phyloP scores from a whole-genome alignment of 2,797 vertebrate species.

The Pangasius sanitwongsei region DNA sequence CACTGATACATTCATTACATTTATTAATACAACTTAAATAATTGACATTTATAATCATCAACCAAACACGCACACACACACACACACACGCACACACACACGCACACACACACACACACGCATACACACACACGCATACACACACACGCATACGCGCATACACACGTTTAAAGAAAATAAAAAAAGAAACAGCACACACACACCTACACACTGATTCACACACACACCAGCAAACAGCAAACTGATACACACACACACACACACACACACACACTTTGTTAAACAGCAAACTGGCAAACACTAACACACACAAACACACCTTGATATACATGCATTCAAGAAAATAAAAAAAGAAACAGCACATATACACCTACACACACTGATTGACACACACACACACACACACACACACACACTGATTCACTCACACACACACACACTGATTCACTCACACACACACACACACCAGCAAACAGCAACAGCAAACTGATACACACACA shows the following conservation, averaged over 20 bases:
- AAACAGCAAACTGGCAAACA: background rate
- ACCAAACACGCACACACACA: background rate
- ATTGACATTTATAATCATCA: background rate
- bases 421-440: background rate
- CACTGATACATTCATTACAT: background rate
- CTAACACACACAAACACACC: background rate
- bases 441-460: background rate
- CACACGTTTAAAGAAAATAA: too few relatives aligned
- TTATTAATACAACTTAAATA: background rate
- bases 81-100: background rate
- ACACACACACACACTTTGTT: background rate
- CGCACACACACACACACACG: background rate
- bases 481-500: background rate
- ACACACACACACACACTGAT: background rate
- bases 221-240: background rate
- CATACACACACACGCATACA: background rate
- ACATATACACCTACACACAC: background rate
- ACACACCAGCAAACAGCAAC: background rate
- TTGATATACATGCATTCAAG: too few relatives aligned
- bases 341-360: too few relatives aligned
- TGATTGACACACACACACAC: background rate
- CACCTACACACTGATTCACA: background rate
- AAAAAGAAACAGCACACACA: background rate
- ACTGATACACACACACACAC: background rate
- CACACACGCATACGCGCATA: background rate